Conservation (phyloP, 2,888 invertebrate genomes). For the Scaptodrosophila latifasciaeformis region DNA sequence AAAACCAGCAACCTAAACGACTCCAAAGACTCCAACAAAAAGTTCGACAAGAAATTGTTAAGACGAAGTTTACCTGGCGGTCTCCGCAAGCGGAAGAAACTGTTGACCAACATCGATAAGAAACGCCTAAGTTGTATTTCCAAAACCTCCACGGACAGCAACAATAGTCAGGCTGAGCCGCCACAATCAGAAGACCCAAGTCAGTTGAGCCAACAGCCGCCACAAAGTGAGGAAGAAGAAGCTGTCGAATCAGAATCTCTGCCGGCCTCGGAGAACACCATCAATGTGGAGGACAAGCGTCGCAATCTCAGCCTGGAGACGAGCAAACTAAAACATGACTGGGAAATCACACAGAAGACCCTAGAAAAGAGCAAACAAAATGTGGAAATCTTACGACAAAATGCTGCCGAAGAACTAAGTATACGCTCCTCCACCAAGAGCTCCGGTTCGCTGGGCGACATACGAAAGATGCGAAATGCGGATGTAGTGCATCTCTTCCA, state of each 20-base stretch:
- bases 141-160: slow-evolving; percentile 74
- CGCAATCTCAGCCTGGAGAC: slow-evolving; percentile 69
- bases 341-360: slow-evolving; percentile 69
- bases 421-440: slow-evolving; percentile 47
- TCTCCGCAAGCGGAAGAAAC: slow-evolving; percentile 57
- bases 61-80: slow-evolving; percentile 14
- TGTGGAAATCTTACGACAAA: slow-evolving; percentile 73
- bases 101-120: slow-evolving; percentile 59
- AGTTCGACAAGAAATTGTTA: slow-evolving; percentile 38
- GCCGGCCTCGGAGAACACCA: slow-evolving; percentile 45
- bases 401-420: slow-evolving; percentile 56
- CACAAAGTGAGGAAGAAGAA: slow-evolving; percentile 69
- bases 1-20: slow-evolving; percentile 34
- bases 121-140: slow-evolving; percentile 74
- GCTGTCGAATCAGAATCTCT: slow-evolving; percentile 27
- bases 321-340: slow-evolving; percentile 61
- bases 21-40: slow-evolving; percentile 74
- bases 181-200: slow-evolving; percentile 24
- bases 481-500: slow-evolving; percentile 79
- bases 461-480: slow-evolving; percentile 32
- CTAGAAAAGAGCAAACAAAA: slow-evolving; percentile 75
- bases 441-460: slow-evolving; percentile 47
- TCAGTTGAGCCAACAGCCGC: slow-evolving; percentile 28
- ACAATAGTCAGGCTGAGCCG: slow-evolving; percentile 59
- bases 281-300: slow-evolving; percentile 73